phyloP scores from a whole-genome alignment of 2,888 invertebrate genomes.

The Cheilosia pagana region DNA sequence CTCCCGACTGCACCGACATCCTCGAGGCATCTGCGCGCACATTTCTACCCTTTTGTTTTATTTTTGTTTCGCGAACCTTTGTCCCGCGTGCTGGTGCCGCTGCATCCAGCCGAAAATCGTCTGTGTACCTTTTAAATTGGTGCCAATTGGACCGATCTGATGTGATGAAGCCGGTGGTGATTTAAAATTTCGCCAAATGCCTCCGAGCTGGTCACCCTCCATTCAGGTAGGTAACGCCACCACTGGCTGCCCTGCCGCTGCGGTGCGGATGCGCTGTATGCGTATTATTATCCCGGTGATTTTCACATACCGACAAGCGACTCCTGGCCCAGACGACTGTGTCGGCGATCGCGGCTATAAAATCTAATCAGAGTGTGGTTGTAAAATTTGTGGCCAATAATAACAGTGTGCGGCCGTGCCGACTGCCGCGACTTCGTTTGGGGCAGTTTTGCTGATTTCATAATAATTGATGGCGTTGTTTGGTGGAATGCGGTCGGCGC shows the following conservation, averaged over 20 bases:
- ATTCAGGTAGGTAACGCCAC: conserved; percentile 65
- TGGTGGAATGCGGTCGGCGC: neutral
- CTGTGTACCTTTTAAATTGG: conserved; percentile 75
- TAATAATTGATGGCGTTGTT: conserved; percentile 64
- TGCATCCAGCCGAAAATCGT: conserved; percentile 60
- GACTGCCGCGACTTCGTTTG: conserved; percentile 44
- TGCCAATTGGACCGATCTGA: conserved; percentile 72
- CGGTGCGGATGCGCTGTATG: conserved; percentile 40
- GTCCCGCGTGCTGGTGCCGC: conserved; percentile 50
- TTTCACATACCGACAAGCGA: conserved; percentile 49
- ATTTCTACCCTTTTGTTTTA: conserved; percentile 43
- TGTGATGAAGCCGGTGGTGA: conserved; percentile 72
- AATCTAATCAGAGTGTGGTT: conserved; percentile 74
- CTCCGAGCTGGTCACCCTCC: conserved; percentile 64
- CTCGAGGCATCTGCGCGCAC: conserved; percentile 28
- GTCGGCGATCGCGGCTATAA: conserved; percentile 62
- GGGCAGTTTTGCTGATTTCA: conserved; percentile 58
- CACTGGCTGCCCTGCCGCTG: conserved; percentile 12
- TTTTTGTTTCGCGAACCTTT: conserved; percentile 48
- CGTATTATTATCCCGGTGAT: conserved; percentile 64
- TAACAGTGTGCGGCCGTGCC: conserved; percentile 71
- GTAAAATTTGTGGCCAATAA: conserved; percentile 74
- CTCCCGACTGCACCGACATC: neutral
- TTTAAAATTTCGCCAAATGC: conserved; percentile 70
- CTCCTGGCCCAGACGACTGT: conserved; percentile 49